Conservation (phyloP, 2,113 vertebrate species). For the Pao palembangensis region DNA sequence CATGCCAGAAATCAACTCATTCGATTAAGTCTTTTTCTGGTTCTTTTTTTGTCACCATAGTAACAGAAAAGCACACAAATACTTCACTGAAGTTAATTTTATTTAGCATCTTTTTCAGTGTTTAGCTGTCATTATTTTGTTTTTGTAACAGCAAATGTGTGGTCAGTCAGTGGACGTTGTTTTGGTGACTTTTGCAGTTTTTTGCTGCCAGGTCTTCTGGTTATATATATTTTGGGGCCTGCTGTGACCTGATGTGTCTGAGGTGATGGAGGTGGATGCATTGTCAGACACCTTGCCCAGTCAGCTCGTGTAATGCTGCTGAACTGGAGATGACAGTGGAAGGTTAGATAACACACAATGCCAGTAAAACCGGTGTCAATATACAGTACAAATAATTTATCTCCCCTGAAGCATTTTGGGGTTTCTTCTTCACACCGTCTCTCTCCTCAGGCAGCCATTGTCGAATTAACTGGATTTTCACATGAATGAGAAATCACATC, state of each 20-base stretch:
- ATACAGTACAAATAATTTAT: conserved; percentile 22
- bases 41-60: no score
- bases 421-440: conserved; percentile 27
- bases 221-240: conserved; percentile 1
- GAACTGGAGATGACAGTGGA: conserved; percentile 38
- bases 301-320: conserved; percentile 47
- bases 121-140: neutral
- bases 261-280: conserved; percentile 54
- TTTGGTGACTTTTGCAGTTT: neutral
- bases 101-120: neutral
- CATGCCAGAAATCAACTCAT: neutral
- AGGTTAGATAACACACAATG: conserved; percentile 45
- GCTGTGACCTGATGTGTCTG: conserved; percentile 13
- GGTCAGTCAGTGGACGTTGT: neutral
- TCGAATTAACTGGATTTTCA: conserved; percentile 24
- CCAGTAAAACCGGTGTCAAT: conserved; percentile 46
- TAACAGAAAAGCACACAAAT: no score
- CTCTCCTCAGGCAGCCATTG: conserved; percentile 15
- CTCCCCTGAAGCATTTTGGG: conserved; percentile 34
- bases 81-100: neutral
- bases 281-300: conserved; percentile 43
- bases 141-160: neutral
- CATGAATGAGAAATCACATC: conserved; percentile 27
- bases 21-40: no score
- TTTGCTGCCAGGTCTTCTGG: conserved; percentile 4